phyloP scores from a whole-genome alignment of 2,113 vertebrate genomes.

The Dipodomys ordii region DNA sequence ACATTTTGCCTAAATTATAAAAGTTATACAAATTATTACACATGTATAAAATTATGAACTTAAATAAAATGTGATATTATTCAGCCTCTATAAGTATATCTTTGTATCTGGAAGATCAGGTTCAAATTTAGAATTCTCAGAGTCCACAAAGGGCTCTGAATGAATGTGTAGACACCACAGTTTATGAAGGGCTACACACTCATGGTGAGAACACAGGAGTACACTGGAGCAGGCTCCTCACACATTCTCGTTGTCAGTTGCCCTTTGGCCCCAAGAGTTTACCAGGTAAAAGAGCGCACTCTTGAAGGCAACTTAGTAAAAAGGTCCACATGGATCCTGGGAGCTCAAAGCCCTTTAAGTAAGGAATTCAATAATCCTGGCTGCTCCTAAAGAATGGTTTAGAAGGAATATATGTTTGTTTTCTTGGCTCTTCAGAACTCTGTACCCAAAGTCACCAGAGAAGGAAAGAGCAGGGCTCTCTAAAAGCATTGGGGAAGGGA shows the following conservation, averaged over 20 bases:
- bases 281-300: not conserved
- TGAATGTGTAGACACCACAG: fast-evolving
- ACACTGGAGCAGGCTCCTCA: too few relatives aligned
- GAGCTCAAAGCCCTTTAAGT: not conserved
- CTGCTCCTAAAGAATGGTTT: not conserved
- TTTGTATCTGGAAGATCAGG: not conserved
- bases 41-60: too few relatives aligned
- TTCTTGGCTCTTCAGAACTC: not conserved
- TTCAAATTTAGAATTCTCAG: not conserved
- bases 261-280: not conserved
- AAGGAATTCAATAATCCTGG: not conserved
- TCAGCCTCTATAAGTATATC: not conserved
- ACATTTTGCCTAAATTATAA: too few relatives aligned
- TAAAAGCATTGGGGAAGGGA: not conserved
- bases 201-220: not conserved
- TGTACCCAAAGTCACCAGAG: not conserved
- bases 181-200: not conserved
- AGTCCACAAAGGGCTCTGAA: not conserved
- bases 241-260: not conserved
- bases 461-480: not conserved
- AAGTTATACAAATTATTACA: too few relatives aligned
- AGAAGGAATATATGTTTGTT: not conserved
- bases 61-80: not conserved
- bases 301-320: not conserved
- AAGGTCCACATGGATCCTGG: not conserved